Evolutionary conservation across 2,888 invertebrate genomes (phyloP).

Genomic region (Pomacea canaliculata): DNA sequence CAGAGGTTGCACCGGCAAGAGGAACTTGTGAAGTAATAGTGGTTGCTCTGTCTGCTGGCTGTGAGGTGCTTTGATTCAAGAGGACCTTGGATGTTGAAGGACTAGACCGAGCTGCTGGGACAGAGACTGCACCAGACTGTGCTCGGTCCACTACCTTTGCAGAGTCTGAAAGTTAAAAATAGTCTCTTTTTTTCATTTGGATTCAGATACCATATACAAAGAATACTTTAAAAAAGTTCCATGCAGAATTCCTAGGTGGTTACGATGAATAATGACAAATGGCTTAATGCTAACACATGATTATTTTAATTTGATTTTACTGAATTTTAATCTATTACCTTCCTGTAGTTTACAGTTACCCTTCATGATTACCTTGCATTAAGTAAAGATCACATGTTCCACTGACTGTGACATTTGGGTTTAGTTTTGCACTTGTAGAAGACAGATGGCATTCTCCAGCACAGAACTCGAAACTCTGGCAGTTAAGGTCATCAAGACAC

Average conservation of each 20-base stretch:
- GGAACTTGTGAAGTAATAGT: background rate
- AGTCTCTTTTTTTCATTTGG: too few relatives aligned
- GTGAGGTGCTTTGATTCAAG: too few relatives aligned
- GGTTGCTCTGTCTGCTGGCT: background rate
- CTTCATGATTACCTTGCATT: constrained; percentile 8
- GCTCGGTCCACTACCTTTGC: background rate
- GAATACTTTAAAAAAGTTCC: too few relatives aligned
- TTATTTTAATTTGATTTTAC: too few relatives aligned
- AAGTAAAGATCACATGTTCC: constrained; percentile 4
- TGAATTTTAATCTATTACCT: too few relatives aligned
- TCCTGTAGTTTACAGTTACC: too few relatives aligned
- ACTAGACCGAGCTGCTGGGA: background rate
- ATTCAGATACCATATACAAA: too few relatives aligned
- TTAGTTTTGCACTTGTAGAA: constrained; percentile 15
- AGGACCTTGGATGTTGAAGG: background rate
- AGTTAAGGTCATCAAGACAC: constrained; percentile 40
- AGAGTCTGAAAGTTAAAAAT: background rate
- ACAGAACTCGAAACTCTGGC: constrained; percentile 45
- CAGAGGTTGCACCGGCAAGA: background rate
- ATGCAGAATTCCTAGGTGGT: too few relatives aligned
- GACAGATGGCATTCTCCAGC: constrained; percentile 37
- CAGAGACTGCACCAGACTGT: background rate
- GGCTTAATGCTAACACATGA: too few relatives aligned
- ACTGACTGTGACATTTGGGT: constrained; percentile 4
- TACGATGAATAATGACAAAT: too few relatives aligned